These are phyloP conservation scores for Sinodicranocentrus sp. DNA, from an alignment of 2,888 invertebrate genomes.

Conservation along the genomic window DNA sequence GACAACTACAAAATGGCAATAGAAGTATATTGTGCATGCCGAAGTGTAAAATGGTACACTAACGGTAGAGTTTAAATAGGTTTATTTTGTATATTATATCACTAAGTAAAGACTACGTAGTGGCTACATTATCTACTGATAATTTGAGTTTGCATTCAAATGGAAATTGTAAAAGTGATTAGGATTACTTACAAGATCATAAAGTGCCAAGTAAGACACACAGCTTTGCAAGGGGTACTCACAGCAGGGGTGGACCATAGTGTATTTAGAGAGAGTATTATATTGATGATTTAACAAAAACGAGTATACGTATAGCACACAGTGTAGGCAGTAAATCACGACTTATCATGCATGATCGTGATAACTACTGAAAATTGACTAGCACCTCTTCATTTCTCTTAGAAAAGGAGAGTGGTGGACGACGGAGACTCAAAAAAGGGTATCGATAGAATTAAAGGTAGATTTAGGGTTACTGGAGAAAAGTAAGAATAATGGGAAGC, in stretches of 20 bases:
- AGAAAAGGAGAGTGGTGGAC: neutral
- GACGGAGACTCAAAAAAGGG: neutral
- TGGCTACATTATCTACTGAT: too few species aligned
- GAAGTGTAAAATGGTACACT: constrained; percentile 62
- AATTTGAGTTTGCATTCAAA: neutral
- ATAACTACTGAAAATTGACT: neutral
- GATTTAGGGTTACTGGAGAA: constrained; percentile 6
- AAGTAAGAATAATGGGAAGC: constrained; percentile 34
- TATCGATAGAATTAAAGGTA: neutral
- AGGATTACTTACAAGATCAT: constrained; percentile 72
- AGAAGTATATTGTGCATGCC: constrained; percentile 28
- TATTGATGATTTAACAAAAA: constrained; percentile 44
- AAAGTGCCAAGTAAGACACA: constrained; percentile 72
- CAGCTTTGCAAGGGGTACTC: constrained; percentile 69
- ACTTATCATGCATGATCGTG: constrained; percentile 25
- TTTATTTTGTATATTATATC: neutral
- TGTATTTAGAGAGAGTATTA: constrained; percentile 36
- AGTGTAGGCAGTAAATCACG: constrained; percentile 37
- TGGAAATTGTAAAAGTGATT: neutral
- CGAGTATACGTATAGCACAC: constrained; percentile 39
- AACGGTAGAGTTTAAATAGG: constrained; percentile 23
- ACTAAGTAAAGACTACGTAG: too few species aligned
- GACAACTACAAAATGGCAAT: neutral
- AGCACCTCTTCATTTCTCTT: neutral
- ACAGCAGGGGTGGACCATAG: constrained; percentile 74